Conservation (phyloP, 2,113 vertebrate genomes). For the Phylloscopus trochilus region DNA sequence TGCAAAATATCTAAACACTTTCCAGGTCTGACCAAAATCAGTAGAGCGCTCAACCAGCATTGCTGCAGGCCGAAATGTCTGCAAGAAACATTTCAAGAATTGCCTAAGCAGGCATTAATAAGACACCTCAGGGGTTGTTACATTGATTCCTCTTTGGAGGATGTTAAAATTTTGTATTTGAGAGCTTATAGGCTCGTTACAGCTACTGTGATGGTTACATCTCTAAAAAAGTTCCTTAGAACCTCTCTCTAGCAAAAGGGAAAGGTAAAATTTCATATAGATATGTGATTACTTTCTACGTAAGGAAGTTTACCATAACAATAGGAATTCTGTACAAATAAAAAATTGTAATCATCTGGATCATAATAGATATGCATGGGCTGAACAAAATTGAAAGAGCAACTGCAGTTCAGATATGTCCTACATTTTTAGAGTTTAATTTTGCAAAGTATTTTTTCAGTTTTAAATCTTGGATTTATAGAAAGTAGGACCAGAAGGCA, state of each 20-base stretch:
- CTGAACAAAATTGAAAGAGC: not conserved
- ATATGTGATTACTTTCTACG: not conserved
- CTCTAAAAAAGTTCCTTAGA: not conserved
- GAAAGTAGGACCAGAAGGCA: conserved; percentile 13
- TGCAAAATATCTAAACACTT: conserved; percentile 84
- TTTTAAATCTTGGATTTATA: not conserved
- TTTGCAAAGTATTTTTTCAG: not conserved
- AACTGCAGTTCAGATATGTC: not conserved
- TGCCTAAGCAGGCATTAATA: not conserved
- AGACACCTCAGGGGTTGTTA: not conserved
- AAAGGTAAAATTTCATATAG: not conserved
- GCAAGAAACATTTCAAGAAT: conserved; percentile 24
- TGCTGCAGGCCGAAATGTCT: conserved; percentile 89
- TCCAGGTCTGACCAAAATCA: conserved; percentile 86
- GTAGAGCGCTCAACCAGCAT: conserved; percentile 88
- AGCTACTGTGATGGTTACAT: not conserved
- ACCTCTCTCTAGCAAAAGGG: not conserved
- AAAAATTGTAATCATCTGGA: not conserved
- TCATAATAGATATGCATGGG: not conserved
- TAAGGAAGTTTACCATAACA: not conserved
- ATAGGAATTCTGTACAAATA: not conserved
- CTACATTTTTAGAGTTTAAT: not conserved
- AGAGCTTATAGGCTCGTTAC: not conserved
- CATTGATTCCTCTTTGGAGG: not conserved
- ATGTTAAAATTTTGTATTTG: not conserved